Evolutionary conservation across 2,888 invertebrate genomes (phyloP).

Genomic region (Chorisops tibialis): DNA sequence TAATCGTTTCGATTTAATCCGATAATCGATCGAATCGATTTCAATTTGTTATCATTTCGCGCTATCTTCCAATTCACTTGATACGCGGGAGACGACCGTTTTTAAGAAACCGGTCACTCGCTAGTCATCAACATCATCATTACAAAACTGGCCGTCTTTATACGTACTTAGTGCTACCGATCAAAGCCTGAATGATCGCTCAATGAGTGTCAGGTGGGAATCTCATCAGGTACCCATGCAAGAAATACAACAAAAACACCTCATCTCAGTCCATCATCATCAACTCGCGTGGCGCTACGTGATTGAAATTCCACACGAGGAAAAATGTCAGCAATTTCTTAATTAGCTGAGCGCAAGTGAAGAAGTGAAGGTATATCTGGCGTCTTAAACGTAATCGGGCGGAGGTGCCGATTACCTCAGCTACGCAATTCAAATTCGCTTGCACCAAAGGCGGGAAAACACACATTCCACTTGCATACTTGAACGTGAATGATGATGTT

Average conservation of each 20-base stretch:
- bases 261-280: slow-evolving; percentile 8
- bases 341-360: slow-evolving; percentile 24
- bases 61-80: too few species aligned
- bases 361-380: slow-evolving; percentile 7
- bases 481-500: neutral
- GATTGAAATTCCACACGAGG: slow-evolving; percentile 24
- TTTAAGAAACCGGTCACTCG: neutral
- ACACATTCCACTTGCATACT: neutral
- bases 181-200: slow-evolving; percentile 25
- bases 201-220: slow-evolving; percentile 24
- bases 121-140: slow-evolving; percentile 21
- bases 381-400: slow-evolving; percentile 19
- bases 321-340: slow-evolving; percentile 29
- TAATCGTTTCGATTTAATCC: too few species aligned
- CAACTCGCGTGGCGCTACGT: slow-evolving; percentile 28
- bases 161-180: slow-evolving; percentile 5
- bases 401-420: slow-evolving; percentile 17
- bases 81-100: too few species aligned
- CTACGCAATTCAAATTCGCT: slow-evolving; percentile 4
- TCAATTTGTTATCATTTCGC: too few species aligned
- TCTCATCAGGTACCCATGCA: slow-evolving; percentile 14
- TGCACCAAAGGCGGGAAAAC: neutral
- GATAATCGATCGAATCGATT: too few species aligned
- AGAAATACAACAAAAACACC: slow-evolving; percentile 1
- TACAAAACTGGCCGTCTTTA: slow-evolving; percentile 22